These are phyloP conservation scores for Octodonta nipae DNA, from an alignment of 2,888 invertebrate genomes.

Conservation along the genomic window DNA sequence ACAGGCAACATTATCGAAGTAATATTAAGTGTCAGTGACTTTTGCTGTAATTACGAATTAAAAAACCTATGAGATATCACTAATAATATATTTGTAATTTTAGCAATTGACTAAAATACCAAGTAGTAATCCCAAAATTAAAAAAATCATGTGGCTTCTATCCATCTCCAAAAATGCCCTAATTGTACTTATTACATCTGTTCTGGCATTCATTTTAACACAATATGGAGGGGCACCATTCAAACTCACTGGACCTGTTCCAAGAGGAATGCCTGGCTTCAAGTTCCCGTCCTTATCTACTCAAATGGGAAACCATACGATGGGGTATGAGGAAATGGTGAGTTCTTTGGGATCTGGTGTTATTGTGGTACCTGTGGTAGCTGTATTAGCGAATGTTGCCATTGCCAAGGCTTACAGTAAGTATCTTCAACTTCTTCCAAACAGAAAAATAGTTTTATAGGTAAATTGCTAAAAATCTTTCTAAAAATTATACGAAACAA, in stretches of 20 bases:
- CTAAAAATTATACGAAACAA: no score
- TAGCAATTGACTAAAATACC: conserved; percentile 50
- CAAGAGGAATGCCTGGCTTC: conserved; percentile 43
- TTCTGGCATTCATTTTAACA: conserved; percentile 21
- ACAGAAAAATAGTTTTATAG: no score
- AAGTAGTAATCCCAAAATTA: conserved; percentile 33
- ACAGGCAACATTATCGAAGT: no score
- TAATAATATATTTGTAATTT: no score
- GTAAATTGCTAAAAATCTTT: no score
- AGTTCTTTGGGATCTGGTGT: conserved; percentile 62
- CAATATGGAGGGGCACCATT: conserved; percentile 44
- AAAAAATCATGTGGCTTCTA: conserved; percentile 54
- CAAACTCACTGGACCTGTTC: conserved; percentile 45
- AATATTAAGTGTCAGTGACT: no score
- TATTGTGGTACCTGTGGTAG: conserved; percentile 68
- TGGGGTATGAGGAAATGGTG: conserved; percentile 53
- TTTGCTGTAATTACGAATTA: no score
- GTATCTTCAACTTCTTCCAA: no score
- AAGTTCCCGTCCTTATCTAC: conserved; percentile 55
- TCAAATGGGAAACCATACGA: conserved; percentile 44
- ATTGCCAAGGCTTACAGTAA: conserved; percentile 90
- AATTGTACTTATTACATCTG: conserved; percentile 51
- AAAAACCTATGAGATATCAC: no score
- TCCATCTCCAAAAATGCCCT: conserved; percentile 70
- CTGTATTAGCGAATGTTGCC: conserved; percentile 82